These are phyloP conservation scores for Cryptotis parvus DNA, from an alignment of 2,113 vertebrate genomes.

Conservation along the genomic window DNA sequence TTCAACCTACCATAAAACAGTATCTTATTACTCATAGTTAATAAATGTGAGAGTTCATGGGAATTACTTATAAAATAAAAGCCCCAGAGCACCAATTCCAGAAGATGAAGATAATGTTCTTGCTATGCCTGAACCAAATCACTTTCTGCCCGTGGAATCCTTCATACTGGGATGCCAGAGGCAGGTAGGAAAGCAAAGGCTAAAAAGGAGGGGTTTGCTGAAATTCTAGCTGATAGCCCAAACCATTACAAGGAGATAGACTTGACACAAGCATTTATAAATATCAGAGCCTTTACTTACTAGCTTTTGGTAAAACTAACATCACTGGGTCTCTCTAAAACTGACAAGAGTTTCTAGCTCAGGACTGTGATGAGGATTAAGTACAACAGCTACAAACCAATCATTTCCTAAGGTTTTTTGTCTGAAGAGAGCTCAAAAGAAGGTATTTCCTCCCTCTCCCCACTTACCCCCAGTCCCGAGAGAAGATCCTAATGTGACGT, in stretches of 20 bases:
- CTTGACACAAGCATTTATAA: background rate
- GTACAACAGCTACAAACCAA: background rate
- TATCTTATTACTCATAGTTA: conserved; percentile 17
- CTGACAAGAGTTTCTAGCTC: background rate
- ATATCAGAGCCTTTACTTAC: background rate
- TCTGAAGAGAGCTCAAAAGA: background rate
- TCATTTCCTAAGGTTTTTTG: background rate
- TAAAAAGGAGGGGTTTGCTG: background rate
- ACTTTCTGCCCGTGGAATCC: background rate
- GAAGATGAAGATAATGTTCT: conserved; percentile 24
- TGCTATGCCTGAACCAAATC: background rate
- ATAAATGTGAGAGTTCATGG: conserved; percentile 30
- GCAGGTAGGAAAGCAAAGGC: background rate
- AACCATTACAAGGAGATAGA: background rate
- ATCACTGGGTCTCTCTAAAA: background rate
- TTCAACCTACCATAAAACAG: conserved; percentile 36
- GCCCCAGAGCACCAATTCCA: conserved; percentile 21
- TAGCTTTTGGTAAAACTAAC: background rate
- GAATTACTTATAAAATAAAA: conserved; percentile 38
- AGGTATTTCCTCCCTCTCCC: background rate
- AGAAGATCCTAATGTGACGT: background rate
- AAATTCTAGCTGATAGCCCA: background rate
- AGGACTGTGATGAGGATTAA: background rate
- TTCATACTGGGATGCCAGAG: background rate
- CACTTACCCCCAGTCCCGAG: background rate